Conservation (phyloP, 2,113 vertebrate genomes). For the Thamnophis sirtalis region DNA sequence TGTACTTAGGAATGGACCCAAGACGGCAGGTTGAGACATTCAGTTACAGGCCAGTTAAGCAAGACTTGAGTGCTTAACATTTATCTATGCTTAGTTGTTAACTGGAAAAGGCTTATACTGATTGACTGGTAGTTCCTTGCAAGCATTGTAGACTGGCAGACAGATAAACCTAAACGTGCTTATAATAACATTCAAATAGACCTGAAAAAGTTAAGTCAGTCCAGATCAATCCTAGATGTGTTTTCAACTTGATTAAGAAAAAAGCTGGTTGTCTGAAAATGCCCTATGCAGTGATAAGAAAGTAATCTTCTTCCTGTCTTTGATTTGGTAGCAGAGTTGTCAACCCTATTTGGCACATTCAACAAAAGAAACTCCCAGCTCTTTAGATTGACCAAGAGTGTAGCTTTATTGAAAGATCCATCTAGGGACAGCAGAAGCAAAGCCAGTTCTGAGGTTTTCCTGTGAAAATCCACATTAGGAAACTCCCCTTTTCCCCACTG, state of each 20-base stretch:
- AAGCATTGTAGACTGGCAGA: background rate
- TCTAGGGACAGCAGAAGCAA: too few species aligned
- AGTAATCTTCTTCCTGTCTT: background rate
- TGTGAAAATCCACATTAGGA: too few species aligned
- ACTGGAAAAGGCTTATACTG: background rate
- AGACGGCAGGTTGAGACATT: background rate
- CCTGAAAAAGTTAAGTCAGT: background rate
- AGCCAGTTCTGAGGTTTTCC: too few species aligned
- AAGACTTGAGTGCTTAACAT: background rate
- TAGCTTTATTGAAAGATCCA: too few species aligned
- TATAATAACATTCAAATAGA: background rate
- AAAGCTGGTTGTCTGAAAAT: background rate
- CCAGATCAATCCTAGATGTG: background rate
- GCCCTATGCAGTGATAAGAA: background rate
- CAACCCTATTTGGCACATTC: too few species aligned
- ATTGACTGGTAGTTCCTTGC: background rate
- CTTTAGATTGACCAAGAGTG: too few species aligned
- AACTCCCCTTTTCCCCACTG: too few species aligned
- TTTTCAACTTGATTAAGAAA: background rate
- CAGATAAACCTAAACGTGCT: background rate
- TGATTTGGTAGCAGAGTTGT: background rate
- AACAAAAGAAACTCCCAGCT: too few species aligned
- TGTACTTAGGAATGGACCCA: background rate
- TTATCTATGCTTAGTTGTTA: background rate
- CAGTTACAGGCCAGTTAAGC: background rate